Evolutionary conservation across 2,113 vertebrate species (phyloP).

Genomic region (Mormyrus iriodes): DNA sequence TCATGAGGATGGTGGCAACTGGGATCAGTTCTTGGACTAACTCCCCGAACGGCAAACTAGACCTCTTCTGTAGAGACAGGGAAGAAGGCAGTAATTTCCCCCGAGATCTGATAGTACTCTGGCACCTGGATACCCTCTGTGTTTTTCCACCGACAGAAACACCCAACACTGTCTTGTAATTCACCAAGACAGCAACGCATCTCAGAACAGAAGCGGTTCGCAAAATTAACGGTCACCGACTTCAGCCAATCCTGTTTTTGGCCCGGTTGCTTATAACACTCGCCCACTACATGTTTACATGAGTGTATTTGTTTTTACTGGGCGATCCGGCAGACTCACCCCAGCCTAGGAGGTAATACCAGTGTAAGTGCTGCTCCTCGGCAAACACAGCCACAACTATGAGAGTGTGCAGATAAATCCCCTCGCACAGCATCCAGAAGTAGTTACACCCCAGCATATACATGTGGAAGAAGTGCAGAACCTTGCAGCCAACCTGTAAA

Average conservation of each 20-base stretch:
- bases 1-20: not conserved
- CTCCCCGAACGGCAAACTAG: not conserved
- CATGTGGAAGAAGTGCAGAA: conserved; percentile 90
- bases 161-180: not conserved
- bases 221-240: not conserved
- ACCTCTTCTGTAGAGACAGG: conserved; percentile 10
- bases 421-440: conserved; percentile 99
- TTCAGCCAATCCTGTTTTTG: not conserved
- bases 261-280: not conserved
- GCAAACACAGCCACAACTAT: conserved; percentile 91
- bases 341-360: conserved; percentile 97
- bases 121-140: not conserved
- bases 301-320: not conserved
- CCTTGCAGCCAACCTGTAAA: conserved; percentile 82
- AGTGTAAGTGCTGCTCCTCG: conserved; percentile 79
- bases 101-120: not conserved
- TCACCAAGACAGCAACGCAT: too few species aligned
- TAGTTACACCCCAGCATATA: conserved; percentile 97
- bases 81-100: conserved; percentile 14
- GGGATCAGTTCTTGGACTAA: not conserved
- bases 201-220: not conserved
- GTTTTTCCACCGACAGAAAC: not conserved
- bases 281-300: not conserved
- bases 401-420: conserved; percentile 91
- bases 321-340: conserved; percentile 65